phyloP scores from a whole-genome alignment of 2,797 vertebrate species.

The Myotis pilosus region DNA sequence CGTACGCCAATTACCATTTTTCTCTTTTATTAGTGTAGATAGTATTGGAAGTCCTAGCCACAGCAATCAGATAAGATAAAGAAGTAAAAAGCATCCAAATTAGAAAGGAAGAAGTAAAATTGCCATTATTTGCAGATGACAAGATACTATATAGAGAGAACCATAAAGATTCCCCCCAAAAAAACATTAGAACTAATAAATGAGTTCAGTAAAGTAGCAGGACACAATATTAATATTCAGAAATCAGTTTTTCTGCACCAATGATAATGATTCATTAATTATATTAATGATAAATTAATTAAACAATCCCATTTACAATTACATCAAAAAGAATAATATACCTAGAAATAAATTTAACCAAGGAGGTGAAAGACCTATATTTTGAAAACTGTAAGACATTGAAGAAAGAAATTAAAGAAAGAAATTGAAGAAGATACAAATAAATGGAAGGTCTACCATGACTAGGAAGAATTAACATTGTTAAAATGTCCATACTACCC shows the following conservation, averaged over 20 bases:
- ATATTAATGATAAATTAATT: background rate
- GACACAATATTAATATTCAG: background rate
- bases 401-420: background rate
- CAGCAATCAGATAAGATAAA: background rate
- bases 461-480: background rate
- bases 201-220: background rate
- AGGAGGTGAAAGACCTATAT: too few relatives aligned
- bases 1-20: too few relatives aligned
- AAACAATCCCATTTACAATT: background rate
- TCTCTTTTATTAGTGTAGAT: too few relatives aligned
- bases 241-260: background rate
- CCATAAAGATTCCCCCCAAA: background rate
- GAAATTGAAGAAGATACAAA: background rate
- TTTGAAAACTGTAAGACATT: background rate
- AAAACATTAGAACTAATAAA: background rate
- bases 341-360: background rate
- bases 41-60: background rate
- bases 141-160: background rate
- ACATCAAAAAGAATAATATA: background rate
- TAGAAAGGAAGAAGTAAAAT: background rate
- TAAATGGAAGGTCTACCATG: background rate
- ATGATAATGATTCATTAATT: background rate
- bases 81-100: background rate
- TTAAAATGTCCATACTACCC: background rate
- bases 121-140: background rate